A percentile compares a stretch with the other conserved stretches of the same genome.
phyloP scores from a whole-genome alignment of 1,140 invertebrate species.

The Megathymus violae region DNA sequence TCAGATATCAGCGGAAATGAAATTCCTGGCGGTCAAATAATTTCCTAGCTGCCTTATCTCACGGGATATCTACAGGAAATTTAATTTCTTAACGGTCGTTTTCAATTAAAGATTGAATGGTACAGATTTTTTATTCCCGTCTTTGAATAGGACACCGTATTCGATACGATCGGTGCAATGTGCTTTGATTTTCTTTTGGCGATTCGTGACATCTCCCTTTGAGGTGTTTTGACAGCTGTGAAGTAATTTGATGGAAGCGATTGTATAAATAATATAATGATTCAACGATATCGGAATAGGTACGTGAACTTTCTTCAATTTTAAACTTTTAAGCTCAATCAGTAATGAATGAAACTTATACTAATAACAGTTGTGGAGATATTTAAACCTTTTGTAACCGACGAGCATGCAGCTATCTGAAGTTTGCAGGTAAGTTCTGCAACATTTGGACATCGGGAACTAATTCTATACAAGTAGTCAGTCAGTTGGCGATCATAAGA shows the following conservation, averaged over 20 bases:
- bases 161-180: neutral
- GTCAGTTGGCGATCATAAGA: too few species aligned
- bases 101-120: conserved; percentile 29
- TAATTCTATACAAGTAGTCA: too few species aligned
- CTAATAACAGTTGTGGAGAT: too few species aligned
- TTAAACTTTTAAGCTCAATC: too few species aligned
- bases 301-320: too few species aligned
- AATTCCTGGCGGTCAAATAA: conserved; percentile 62
- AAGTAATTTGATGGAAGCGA: neutral
- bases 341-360: too few species aligned
- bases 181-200: neutral
- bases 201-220: conserved; percentile 1
- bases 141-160: neutral
- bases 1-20: conserved; percentile 47
- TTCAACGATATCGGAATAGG: too few species aligned
- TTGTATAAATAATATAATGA: neutral
- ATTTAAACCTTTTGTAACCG: too few species aligned
- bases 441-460: too few species aligned
- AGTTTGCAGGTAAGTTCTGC: too few species aligned
- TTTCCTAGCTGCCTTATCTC: conserved; percentile 40
- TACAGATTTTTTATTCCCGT: neutral
- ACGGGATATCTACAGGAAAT: conserved; percentile 30
- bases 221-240: conserved; percentile 1
- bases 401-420: too few species aligned
- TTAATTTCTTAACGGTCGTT: conserved; percentile 22